phyloP scores from a whole-genome alignment of 2,797 vertebrate genomes.

The Moxostoma hubbsi region DNA sequence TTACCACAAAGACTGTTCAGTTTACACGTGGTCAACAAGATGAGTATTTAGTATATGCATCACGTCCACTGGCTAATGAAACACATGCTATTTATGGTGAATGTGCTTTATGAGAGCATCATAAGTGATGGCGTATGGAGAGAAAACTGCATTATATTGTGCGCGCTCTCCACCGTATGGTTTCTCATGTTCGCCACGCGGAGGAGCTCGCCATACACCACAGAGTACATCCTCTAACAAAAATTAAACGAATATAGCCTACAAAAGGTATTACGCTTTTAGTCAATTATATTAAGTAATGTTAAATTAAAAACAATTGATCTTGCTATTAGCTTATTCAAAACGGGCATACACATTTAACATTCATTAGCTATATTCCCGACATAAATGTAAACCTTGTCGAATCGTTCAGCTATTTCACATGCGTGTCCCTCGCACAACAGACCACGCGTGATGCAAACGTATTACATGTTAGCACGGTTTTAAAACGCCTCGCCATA shows the following conservation, averaged over 20 bases:
- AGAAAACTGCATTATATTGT: conserved; percentile 1
- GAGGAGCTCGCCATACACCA: conserved; percentile 75
- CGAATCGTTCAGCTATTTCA: not conserved
- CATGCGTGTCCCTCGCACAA: not conserved
- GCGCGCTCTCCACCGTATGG: not conserved
- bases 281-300: conserved; percentile 1
- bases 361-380: not conserved
- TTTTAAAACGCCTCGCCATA: not conserved
- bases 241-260: conserved; percentile 38
- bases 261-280: conserved; percentile 40
- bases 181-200: conserved; percentile 67
- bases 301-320: not conserved
- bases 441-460: conserved; percentile 14
- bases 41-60: not conserved
- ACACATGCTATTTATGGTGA: not conserved
- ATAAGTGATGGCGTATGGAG: not conserved
- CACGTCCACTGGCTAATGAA: conserved; percentile 11
- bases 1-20: not conserved
- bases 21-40: conserved; percentile 1
- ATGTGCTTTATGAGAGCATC: not conserved
- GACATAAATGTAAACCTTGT: conserved; percentile 30
- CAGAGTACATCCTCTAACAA: conserved; percentile 26
- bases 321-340: not conserved
- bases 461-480: not conserved
- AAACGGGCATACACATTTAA: not conserved